Conservation (phyloP, 1,140 invertebrate genomes). For the Drosophila tani region DNA sequence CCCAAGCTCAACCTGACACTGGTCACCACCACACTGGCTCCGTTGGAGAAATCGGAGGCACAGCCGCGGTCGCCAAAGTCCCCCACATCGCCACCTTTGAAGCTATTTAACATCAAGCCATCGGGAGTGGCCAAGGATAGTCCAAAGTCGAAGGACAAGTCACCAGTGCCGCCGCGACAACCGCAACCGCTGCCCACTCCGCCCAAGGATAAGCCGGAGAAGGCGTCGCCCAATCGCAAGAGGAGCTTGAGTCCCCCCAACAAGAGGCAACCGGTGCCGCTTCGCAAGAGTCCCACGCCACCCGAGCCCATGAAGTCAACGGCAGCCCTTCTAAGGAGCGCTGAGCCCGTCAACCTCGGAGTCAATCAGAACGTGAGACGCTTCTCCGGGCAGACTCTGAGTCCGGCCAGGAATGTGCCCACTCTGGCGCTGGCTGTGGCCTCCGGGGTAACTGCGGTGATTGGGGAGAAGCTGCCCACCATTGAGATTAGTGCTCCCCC, state of each 20-base stretch:
- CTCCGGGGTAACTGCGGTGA: slow-evolving; percentile 51
- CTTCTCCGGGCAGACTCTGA: slow-evolving; percentile 65
- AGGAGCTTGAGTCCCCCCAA: slow-evolving; percentile 53
- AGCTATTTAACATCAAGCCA: slow-evolving; percentile 58
- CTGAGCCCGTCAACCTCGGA: slow-evolving; percentile 73
- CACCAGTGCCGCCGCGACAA: slow-evolving; percentile 22
- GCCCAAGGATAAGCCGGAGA: slow-evolving; percentile 23
- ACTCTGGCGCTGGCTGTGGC: slow-evolving; percentile 74
- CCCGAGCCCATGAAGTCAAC: slow-evolving; percentile 72
- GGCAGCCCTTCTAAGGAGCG: slow-evolving; percentile 69
- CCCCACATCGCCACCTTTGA: slow-evolving; percentile 32
- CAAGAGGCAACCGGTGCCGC: slow-evolving; percentile 30
- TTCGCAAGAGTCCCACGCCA: slow-evolving; percentile 73
- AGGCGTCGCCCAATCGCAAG: slow-evolving; percentile 38
- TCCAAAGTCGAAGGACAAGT: slow-evolving; percentile 40
- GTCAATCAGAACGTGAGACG: slow-evolving; percentile 77
- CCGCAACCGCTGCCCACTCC: slow-evolving; percentile 59
- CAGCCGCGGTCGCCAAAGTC: slow-evolving; percentile 44
- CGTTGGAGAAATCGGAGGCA: slow-evolving; percentile 30
- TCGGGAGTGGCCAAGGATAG: slow-evolving; percentile 27
- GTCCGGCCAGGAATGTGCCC: slow-evolving; percentile 77
- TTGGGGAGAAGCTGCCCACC: slow-evolving; percentile 62
- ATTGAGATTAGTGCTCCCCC: slow-evolving; percentile 82
- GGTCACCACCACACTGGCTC: slow-evolving; percentile 54
- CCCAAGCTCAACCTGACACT: slow-evolving; percentile 63